phyloP scores from a whole-genome alignment of 2,888 invertebrate genomes.

The Empis stercorea region DNA sequence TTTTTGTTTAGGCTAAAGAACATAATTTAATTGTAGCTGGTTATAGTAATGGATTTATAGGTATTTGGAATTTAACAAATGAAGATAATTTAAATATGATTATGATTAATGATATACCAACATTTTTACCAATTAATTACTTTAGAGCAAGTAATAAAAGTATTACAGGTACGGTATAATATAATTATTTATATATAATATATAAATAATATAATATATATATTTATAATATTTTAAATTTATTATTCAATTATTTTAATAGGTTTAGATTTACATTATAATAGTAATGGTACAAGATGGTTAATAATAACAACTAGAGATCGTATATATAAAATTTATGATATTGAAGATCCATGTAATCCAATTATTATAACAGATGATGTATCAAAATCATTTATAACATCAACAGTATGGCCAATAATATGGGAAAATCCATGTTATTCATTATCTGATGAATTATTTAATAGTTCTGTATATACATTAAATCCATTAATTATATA shows the following conservation, averaged over 20 bases:
- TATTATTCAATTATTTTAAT: slow-evolving; percentile 1
- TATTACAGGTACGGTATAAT: slow-evolving; percentile 45
- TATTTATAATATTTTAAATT: no score
- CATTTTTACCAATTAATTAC: slow-evolving; percentile 39
- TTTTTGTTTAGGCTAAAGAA: slow-evolving; percentile 22
- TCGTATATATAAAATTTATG: slow-evolving; percentile 22
- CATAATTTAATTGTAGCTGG: slow-evolving; percentile 45
- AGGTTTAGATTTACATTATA: slow-evolving; percentile 31
- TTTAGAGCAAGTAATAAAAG: slow-evolving; percentile 43
- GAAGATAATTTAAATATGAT: slow-evolving; percentile 25
- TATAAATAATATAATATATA: no score
- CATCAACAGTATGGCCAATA: slow-evolving; percentile 25
- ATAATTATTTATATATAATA: no score
- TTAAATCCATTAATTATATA: slow-evolving; percentile 19
- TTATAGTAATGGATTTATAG: slow-evolving; percentile 48
- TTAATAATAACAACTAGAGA: slow-evolving; percentile 17
- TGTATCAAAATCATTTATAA: slow-evolving; percentile 16
- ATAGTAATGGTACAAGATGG: slow-evolving; percentile 27
- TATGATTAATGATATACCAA: slow-evolving; percentile 22
- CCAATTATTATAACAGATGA: slow-evolving; percentile 20
- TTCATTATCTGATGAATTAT: slow-evolving; percentile 9
- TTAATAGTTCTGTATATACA: slow-evolving; percentile 10
- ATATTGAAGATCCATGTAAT: slow-evolving; percentile 21
- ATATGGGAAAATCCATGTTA: slow-evolving; percentile 24
- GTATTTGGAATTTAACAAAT: slow-evolving; percentile 45